A percentile compares a stretch with the other conserved stretches of the same genome.
Evolutionary conservation across 2,888 invertebrate species (phyloP).

Genomic region (Drosophila colorata): DNA sequence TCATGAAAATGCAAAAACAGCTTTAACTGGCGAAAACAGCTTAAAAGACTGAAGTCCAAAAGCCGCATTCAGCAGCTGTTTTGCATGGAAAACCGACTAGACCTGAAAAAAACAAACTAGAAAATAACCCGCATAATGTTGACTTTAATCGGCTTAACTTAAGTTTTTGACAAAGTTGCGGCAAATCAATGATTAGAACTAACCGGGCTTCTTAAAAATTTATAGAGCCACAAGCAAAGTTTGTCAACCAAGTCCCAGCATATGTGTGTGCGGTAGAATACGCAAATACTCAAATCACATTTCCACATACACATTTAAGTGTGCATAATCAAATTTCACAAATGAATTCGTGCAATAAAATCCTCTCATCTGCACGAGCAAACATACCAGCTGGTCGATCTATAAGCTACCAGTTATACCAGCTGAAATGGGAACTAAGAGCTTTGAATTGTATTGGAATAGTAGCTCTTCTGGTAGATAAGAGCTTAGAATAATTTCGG

Average conservation of each 20-base stretch:
- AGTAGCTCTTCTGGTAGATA: background rate
- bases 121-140: slow-evolving; percentile 34
- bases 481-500: no score
- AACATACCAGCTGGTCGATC: slow-evolving; percentile 29
- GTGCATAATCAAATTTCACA: slow-evolving; percentile 66
- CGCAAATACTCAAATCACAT: slow-evolving; percentile 14
- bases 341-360: slow-evolving; percentile 61
- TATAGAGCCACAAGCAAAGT: slow-evolving; percentile 54
- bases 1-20: slow-evolving; percentile 40
- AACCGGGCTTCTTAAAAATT: slow-evolving; percentile 50
- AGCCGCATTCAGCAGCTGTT: slow-evolving; percentile 36
- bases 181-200: slow-evolving; percentile 51
- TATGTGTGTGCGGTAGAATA: slow-evolving; percentile 3
- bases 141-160: slow-evolving; percentile 59
- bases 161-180: slow-evolving; percentile 46
- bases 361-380: slow-evolving; percentile 58
- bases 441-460: background rate
- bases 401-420: slow-evolving; percentile 16
- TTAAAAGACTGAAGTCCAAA: slow-evolving; percentile 29
- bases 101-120: background rate
- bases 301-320: slow-evolving; percentile 37
- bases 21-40: slow-evolving; percentile 8
- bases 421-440: slow-evolving; percentile 12
- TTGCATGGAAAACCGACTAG: slow-evolving; percentile 28
- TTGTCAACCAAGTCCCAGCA: slow-evolving; percentile 25